Evolutionary conservation across 2,113 vertebrate species (phyloP).

Genomic region (Periophthalmus modestus): DNA sequence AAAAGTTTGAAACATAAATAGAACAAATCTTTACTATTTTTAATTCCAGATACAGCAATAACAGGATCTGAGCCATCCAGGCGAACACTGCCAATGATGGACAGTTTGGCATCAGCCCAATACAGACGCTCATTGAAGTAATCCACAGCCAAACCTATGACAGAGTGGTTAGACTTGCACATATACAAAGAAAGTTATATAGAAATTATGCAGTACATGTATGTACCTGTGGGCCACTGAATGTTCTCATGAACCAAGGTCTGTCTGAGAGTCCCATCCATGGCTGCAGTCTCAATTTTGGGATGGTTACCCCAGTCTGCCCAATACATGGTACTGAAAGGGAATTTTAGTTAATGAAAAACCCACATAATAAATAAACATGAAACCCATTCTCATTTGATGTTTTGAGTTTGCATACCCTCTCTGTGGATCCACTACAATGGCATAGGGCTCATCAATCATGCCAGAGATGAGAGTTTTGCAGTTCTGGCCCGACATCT

Average conservation of each 20-base stretch:
- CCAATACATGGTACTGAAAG: slow-evolving; percentile 94
- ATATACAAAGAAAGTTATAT: neutral
- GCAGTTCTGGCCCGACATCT: slow-evolving; percentile 92
- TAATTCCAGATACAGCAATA: slow-evolving; percentile 84
- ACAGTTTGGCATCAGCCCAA: slow-evolving; percentile 96
- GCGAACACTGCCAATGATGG: slow-evolving; percentile 91
- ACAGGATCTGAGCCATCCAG: slow-evolving; percentile 92
- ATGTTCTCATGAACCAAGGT: slow-evolving; percentile 94
- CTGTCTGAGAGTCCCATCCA: slow-evolving; percentile 94
- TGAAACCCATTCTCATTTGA: neutral
- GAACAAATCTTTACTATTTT: slow-evolving; percentile 82
- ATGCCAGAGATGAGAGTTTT: slow-evolving; percentile 97
- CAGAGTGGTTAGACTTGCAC: neutral
- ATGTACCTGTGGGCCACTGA: slow-evolving; percentile 92
- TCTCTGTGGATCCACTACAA: slow-evolving; percentile 90
- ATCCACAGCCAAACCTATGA: slow-evolving; percentile 90
- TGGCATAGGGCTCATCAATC: slow-evolving; percentile 96
- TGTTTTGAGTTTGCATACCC: slow-evolving; percentile 72
- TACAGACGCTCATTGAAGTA: slow-evolving; percentile 96
- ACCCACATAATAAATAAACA: neutral
- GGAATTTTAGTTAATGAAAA: neutral
- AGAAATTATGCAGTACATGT: neutral
- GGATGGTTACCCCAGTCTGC: slow-evolving; percentile 98
- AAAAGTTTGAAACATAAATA: neutral
- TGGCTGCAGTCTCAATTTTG: slow-evolving; percentile 95